A percentile compares a stretch with the other conserved stretches of the same genome.
phyloP scores from a whole-genome alignment of 1,140 invertebrate genomes.

The Drosophila saltans region DNA sequence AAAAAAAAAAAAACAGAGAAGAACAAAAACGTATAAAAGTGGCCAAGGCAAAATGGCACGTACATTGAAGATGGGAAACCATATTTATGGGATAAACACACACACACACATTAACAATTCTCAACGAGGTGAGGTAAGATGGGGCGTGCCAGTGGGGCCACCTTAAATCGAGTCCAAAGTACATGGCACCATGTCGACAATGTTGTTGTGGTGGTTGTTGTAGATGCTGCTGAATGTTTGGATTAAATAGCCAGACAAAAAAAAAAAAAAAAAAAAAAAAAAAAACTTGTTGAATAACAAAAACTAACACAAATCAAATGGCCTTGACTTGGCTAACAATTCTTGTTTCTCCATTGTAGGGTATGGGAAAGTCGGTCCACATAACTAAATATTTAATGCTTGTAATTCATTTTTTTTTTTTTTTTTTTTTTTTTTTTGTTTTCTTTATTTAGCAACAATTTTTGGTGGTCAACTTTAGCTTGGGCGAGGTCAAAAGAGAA shows the following conservation, averaged over 20 bases:
- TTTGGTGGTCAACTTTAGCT: constrained; percentile 1
- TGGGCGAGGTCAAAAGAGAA: constrained; percentile 33
- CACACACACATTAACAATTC: constrained; percentile 10
- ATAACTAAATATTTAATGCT: constrained; percentile 46
- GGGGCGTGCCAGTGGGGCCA: constrained; percentile 5
- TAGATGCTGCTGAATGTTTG: constrained; percentile 35
- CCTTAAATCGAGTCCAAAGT: constrained; percentile 18
- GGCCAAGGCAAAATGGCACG: constrained; percentile 50
- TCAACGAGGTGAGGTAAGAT: not conserved
- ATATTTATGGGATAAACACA: constrained; percentile 36
- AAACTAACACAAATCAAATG: not conserved
- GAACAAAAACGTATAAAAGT: not conserved
- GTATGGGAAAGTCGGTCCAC: not conserved
- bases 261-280: too few species aligned
- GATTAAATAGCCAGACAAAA: constrained; percentile 49
- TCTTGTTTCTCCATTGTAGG: not conserved
- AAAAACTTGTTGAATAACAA: constrained; percentile 24
- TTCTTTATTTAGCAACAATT: too few species aligned
- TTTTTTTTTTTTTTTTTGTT: not conserved
- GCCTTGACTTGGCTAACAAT: not conserved
- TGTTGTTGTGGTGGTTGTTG: not conserved
- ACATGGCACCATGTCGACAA: constrained; percentile 23
- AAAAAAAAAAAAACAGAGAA: too few species aligned
- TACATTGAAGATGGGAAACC: constrained; percentile 32
- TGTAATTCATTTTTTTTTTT: constrained; percentile 56